These are phyloP conservation scores for Drosophila neonasuta DNA, from an alignment of 2,888 invertebrate species.

Conservation along the genomic window DNA sequence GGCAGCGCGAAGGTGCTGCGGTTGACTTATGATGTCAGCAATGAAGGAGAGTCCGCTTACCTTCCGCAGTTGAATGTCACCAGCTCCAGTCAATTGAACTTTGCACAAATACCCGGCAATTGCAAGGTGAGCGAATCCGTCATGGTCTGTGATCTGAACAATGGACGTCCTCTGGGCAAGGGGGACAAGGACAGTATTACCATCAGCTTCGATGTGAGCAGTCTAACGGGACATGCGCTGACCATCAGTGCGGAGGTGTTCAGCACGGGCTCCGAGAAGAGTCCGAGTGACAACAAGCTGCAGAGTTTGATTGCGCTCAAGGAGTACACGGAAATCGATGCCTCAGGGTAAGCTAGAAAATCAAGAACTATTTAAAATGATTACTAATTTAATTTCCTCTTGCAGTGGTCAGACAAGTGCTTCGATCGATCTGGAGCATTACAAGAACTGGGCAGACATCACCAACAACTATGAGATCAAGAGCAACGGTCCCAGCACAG, in stretches of 20 bases:
- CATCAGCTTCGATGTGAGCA: conserved; percentile 79
- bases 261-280: conserved; percentile 80
- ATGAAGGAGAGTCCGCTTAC: conserved; percentile 83
- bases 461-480: conserved; percentile 81
- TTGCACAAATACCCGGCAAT: conserved; percentile 80
- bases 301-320: conserved; percentile 72
- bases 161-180: conserved; percentile 76
- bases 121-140: conserved; percentile 72
- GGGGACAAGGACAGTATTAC: conserved; percentile 72
- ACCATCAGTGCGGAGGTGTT: conserved; percentile 79
- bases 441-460: conserved; percentile 72
- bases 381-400: conserved; percentile 6
- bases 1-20: conserved; percentile 79
- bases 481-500: conserved; percentile 81
- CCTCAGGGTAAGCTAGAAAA: conserved; percentile 75
- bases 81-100: conserved; percentile 81
- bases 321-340: conserved; percentile 81
- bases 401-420: conserved; percentile 74
- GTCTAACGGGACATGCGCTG: conserved; percentile 75
- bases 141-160: conserved; percentile 79
- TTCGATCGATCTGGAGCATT: conserved; percentile 79
- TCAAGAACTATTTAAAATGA: not conserved
- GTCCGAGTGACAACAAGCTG: conserved; percentile 74
- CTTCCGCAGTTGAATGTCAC: conserved; percentile 82
- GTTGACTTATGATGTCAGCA: conserved; percentile 80